These are phyloP conservation scores for Urocyon cinereoargenteus DNA, from an alignment of 2,797 vertebrate species.

Conservation along the genomic window DNA sequence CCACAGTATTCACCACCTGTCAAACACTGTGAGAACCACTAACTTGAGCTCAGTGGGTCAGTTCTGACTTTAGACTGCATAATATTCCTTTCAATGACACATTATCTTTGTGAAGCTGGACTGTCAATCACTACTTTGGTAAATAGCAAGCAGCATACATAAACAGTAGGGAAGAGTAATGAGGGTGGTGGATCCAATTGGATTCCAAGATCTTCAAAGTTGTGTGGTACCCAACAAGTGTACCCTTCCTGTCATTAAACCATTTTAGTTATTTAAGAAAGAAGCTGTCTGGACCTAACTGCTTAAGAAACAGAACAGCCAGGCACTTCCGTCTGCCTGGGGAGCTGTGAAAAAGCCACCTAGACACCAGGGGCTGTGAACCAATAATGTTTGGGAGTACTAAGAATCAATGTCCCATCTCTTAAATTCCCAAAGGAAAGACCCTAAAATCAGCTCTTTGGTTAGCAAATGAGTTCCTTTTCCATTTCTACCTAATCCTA, in stretches of 20 bases:
- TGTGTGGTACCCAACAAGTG: background rate
- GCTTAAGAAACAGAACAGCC: background rate
- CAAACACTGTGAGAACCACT: background rate
- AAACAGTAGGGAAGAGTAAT: background rate
- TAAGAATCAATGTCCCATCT: slow-evolving; percentile 15
- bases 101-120: background rate
- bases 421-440: background rate
- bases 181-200: background rate
- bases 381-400: background rate
- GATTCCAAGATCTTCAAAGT: background rate
- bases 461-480: background rate
- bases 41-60: background rate
- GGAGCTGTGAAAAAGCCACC: background rate
- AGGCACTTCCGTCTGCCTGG: background rate
- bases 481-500: background rate
- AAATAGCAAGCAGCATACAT: background rate
- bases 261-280: background rate
- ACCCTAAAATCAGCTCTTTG: background rate
- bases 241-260: background rate
- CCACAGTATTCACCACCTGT: background rate
- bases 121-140: background rate
- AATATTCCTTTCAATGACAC: background rate
- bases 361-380: background rate
- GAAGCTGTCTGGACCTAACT: background rate
- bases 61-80: background rate